Conservation (phyloP, 2,797 vertebrate genomes). For the Botia kubotai region DNA sequence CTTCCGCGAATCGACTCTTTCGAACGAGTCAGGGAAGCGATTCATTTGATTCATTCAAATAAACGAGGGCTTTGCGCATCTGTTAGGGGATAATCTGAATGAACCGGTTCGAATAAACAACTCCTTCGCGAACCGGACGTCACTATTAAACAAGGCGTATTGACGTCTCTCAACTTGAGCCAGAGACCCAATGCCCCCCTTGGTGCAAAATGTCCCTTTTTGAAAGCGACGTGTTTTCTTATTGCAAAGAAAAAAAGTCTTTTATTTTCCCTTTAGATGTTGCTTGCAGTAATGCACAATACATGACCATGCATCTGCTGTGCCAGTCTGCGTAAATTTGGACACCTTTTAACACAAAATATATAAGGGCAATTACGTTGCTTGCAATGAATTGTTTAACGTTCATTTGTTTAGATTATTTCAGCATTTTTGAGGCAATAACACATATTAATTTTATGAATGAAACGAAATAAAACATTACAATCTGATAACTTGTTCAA, state of each 20-base stretch:
- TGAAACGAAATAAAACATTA: not conserved
- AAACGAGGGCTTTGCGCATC: not conserved
- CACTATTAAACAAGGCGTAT: constrained; percentile 47
- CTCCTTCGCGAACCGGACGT: not conserved
- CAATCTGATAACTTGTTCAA: not conserved
- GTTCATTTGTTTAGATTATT: not conserved
- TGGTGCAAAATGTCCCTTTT: not conserved
- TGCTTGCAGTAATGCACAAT: not conserved
- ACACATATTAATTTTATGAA: not conserved
- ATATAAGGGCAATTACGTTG: no score
- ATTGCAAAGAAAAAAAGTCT: not conserved
- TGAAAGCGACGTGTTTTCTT: not conserved
- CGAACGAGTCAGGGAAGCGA: not conserved
- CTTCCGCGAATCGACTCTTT: not conserved
- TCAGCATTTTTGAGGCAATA: not conserved
- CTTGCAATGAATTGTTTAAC: no score
- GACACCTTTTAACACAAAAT: no score
- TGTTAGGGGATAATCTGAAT: constrained; percentile 15
- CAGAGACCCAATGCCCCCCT: constrained; percentile 49
- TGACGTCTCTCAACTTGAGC: constrained; percentile 57
- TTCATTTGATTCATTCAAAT: not conserved
- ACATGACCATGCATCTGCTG: no score
- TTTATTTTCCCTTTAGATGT: not conserved
- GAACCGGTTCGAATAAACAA: not conserved
- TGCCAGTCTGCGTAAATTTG: no score